Evolutionary conservation across 2,888 invertebrate genomes (phyloP).

Genomic region (Platycheirus rosarum): DNA sequence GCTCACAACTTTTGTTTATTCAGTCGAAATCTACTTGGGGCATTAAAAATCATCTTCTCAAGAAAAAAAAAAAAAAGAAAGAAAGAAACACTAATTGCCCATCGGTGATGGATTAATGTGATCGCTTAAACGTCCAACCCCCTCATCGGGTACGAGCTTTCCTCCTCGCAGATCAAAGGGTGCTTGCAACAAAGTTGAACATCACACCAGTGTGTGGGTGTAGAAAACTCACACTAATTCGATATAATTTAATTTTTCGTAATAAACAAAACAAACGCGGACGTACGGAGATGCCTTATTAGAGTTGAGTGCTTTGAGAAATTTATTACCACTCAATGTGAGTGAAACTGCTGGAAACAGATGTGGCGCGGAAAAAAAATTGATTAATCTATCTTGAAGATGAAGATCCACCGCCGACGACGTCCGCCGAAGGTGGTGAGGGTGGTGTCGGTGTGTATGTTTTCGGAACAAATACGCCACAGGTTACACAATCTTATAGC

Average conservation of each 20-base stretch:
- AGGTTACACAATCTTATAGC: constrained; percentile 64
- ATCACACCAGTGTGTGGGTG: constrained; percentile 17
- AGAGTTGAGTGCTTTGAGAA: constrained; percentile 58
- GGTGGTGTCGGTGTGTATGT: constrained; percentile 27
- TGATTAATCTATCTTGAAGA: constrained; percentile 61
- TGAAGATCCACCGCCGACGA: no score
- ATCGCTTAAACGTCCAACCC: constrained; percentile 44
- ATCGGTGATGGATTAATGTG: constrained; percentile 69
- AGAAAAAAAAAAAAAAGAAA: constrained; percentile 9
- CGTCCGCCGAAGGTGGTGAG: no score
- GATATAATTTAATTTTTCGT: constrained; percentile 17
- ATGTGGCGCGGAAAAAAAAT: constrained; percentile 44
- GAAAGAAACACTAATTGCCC: constrained; percentile 54
- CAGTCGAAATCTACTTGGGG: constrained; percentile 53
- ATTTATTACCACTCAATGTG: constrained; percentile 68
- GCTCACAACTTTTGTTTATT: constrained; percentile 55
- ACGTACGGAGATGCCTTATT: constrained; percentile 42
- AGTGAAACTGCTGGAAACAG: constrained; percentile 57
- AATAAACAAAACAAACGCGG: constrained; percentile 25
- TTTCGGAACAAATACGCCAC: constrained; percentile 57
- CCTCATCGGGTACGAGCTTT: constrained; percentile 47
- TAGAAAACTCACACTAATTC: neutral
- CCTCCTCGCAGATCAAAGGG: constrained; percentile 62
- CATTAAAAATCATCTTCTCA: constrained; percentile 35
- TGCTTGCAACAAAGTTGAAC: constrained; percentile 59